A percentile compares a stretch with the other conserved stretches of the same genome.
phyloP scores from a whole-genome alignment of 92 coral and sea anemone genomes.

The Bergia sp. region DNA sequence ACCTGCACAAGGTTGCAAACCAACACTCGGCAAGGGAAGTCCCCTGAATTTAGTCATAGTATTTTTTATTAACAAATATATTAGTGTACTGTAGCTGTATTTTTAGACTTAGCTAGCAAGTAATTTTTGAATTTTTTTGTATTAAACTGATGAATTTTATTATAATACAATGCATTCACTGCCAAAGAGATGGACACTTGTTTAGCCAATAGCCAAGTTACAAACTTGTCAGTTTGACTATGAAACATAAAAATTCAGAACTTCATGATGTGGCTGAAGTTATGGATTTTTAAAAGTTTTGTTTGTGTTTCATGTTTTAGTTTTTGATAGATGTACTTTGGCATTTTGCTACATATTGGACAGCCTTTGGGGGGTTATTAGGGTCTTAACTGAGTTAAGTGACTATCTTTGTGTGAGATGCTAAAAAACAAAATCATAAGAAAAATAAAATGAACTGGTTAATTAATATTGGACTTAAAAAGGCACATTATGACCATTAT shows the following conservation, averaged over 20 bases:
- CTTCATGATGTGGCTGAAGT: conserved; percentile 1
- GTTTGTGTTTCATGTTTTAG: conserved; percentile 8
- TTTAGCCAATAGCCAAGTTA: conserved; percentile 10
- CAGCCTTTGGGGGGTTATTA: conserved; percentile 25
- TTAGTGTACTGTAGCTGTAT: conserved; percentile 9
- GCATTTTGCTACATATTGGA: conserved; percentile 16
- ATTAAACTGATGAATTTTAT: conserved; percentile 19
- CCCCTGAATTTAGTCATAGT: neutral
- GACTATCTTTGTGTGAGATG: too few relatives aligned
- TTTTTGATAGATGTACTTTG: conserved; percentile 19
- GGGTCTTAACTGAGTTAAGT: conserved; percentile 12
- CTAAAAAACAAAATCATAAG: too few relatives aligned
- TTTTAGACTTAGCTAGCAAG: conserved; percentile 27
- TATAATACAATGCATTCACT: conserved; percentile 1
- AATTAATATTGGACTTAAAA: too few relatives aligned
- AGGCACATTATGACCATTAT: too few relatives aligned
- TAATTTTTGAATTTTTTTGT: conserved; percentile 12
- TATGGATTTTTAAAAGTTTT: neutral
- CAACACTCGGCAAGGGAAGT: too few relatives aligned
- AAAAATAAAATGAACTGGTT: neutral
- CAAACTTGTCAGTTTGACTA: conserved; percentile 11
- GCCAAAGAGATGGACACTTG: conserved; percentile 9
- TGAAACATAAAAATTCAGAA: neutral
- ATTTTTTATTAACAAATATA: conserved; percentile 22
- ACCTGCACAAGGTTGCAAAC: too few relatives aligned